phyloP scores from a whole-genome alignment of 2,888 invertebrate species.

The Aricia artaxerxes region DNA sequence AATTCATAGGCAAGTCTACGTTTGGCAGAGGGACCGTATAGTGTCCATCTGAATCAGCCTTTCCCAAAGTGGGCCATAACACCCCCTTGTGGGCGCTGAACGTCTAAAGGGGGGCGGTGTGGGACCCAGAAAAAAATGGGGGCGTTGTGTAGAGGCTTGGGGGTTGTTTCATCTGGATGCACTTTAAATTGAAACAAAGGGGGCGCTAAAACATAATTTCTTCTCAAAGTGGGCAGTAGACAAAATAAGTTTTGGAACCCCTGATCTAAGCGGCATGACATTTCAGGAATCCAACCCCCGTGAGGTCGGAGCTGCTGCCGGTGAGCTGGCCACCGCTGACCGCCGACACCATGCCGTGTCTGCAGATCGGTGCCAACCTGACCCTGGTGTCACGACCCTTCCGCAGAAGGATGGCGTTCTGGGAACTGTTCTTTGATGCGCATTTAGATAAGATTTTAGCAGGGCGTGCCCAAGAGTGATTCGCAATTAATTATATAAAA shows the following conservation, averaged over 20 bases:
- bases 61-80: too few species aligned
- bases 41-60: background rate
- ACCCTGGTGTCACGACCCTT: background rate
- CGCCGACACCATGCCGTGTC: background rate
- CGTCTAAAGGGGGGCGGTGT: too few species aligned
- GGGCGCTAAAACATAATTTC: too few species aligned
- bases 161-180: too few species aligned
- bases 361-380: background rate
- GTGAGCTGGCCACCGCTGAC: constrained; percentile 3
- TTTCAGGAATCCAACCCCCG: constrained; percentile 19
- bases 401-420: background rate
- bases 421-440: constrained; percentile 4
- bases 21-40: background rate
- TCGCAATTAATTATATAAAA: background rate
- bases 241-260: too few species aligned
- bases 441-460: background rate
- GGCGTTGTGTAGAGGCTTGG: too few species aligned
- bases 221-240: too few species aligned
- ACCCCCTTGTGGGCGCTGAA: too few species aligned
- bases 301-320: background rate
- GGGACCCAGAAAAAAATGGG: too few species aligned
- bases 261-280: background rate
- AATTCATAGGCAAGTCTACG: background rate
- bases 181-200: too few species aligned
- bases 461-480: background rate